Evolutionary conservation across 2,797 vertebrate species (phyloP).

Genomic region (Onychomys leucogaster): DNA sequence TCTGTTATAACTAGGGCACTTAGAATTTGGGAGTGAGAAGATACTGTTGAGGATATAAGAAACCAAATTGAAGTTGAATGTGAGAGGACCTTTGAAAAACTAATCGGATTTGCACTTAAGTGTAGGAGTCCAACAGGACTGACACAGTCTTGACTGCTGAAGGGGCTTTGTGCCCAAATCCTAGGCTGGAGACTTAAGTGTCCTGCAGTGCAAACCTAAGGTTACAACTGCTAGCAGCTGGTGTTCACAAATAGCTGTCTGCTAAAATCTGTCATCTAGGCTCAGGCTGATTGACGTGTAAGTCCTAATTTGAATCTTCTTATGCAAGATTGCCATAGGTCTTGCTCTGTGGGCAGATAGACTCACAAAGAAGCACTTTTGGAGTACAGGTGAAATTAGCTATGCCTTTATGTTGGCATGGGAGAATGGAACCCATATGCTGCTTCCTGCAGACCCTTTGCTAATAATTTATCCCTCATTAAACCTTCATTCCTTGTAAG

Average conservation of each 20-base stretch:
- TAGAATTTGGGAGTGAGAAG: neutral
- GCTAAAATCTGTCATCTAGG: neutral
- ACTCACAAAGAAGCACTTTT: neutral
- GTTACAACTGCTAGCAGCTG: neutral
- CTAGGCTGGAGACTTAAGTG: neutral
- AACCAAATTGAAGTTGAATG: neutral
- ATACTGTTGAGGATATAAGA: neutral
- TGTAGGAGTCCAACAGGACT: neutral
- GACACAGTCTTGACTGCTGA: neutral
- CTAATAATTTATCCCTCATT: neutral
- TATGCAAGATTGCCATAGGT: neutral
- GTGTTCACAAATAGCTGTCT: neutral
- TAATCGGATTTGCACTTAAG: neutral
- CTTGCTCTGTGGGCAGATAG: neutral
- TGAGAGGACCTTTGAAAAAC: neutral
- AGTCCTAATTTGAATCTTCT: neutral
- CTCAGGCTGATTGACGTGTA: neutral
- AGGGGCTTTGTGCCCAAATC: neutral
- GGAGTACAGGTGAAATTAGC: neutral
- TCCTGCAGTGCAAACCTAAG: neutral
- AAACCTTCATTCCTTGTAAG: neutral
- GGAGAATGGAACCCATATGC: neutral
- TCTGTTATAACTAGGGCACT: neutral
- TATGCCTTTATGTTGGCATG: neutral
- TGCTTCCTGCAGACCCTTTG: conserved; percentile 1